Conservation (phyloP, 2,888 invertebrate species). For the Leistus spinibarbis region DNA sequence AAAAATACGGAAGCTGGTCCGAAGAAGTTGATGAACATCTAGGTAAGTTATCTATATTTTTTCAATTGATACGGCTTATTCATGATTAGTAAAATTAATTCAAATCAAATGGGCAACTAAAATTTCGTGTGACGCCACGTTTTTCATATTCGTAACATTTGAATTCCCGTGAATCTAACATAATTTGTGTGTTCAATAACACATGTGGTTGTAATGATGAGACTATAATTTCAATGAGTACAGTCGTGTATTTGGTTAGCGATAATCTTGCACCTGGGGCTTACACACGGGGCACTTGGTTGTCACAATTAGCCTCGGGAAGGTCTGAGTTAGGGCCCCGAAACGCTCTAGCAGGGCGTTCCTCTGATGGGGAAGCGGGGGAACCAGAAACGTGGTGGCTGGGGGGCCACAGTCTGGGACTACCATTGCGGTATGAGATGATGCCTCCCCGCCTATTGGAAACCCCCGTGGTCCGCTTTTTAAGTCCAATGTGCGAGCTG, state of each 20-base stretch:
- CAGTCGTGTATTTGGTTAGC: conserved; percentile 61
- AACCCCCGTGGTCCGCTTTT: conserved; percentile 73
- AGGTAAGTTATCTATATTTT: conserved; percentile 60
- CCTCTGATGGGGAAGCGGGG: conserved; percentile 56
- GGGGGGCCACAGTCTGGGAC: conserved; percentile 61
- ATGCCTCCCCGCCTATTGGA: conserved; percentile 64
- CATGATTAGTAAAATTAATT: neutral
- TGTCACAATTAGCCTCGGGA: conserved; percentile 71
- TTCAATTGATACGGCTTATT: neutral
- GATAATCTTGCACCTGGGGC: conserved; percentile 79
- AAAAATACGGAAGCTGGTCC: conserved; percentile 72
- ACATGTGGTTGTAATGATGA: conserved; percentile 42
- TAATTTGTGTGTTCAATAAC: neutral
- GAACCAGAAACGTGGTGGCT: conserved; percentile 75
- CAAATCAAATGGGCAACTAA: conserved; percentile 10
- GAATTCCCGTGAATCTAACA: no score
- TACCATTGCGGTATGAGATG: conserved; percentile 58
- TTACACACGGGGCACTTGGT: conserved; percentile 65
- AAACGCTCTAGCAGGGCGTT: conserved; percentile 75
- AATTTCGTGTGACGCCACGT: no score
- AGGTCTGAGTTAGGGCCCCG: conserved; percentile 78
- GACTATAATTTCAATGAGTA: conserved; percentile 48
- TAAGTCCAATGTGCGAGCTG: conserved; percentile 80
- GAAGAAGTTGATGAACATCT: conserved; percentile 82
- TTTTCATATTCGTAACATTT: no score